phyloP scores from a whole-genome alignment of 2,888 invertebrate genomes.

The Acrobasis suavella region DNA sequence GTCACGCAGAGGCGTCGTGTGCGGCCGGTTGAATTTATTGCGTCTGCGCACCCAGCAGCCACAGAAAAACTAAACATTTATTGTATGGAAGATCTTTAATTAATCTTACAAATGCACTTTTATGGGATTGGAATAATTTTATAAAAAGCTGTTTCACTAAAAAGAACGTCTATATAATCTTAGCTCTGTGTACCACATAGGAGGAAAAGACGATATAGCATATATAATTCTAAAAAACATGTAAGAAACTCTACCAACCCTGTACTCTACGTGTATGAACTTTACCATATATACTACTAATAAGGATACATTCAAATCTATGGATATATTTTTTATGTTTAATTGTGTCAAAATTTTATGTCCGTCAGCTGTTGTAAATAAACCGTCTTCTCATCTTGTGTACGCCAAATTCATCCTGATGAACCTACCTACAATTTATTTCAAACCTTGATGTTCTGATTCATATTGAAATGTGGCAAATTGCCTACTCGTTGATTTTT shows the following conservation, averaged over 20 bases:
- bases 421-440: conserved; percentile 5
- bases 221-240: too few relatives aligned
- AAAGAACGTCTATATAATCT: too few relatives aligned
- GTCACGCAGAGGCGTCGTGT: conserved; percentile 82
- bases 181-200: too few relatives aligned
- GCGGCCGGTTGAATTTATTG: conserved; percentile 80
- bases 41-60: conserved; percentile 71
- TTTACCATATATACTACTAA: too few relatives aligned
- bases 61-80: conserved; percentile 59
- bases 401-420: neutral
- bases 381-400: neutral
- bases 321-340: neutral
- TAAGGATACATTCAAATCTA: neutral
- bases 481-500: conserved; percentile 73
- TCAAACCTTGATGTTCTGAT: conserved; percentile 9
- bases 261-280: too few relatives aligned
- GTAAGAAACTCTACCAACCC: too few relatives aligned
- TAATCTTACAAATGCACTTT: conserved; percentile 33
- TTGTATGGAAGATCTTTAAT: conserved; percentile 43
- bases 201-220: too few relatives aligned
- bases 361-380: conserved; percentile 7
- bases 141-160: too few relatives aligned
- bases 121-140: neutral
- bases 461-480: conserved; percentile 71
- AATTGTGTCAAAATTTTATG: neutral